Conservation (phyloP, 2,113 vertebrate species). For the Grammomys dolichurus region DNA sequence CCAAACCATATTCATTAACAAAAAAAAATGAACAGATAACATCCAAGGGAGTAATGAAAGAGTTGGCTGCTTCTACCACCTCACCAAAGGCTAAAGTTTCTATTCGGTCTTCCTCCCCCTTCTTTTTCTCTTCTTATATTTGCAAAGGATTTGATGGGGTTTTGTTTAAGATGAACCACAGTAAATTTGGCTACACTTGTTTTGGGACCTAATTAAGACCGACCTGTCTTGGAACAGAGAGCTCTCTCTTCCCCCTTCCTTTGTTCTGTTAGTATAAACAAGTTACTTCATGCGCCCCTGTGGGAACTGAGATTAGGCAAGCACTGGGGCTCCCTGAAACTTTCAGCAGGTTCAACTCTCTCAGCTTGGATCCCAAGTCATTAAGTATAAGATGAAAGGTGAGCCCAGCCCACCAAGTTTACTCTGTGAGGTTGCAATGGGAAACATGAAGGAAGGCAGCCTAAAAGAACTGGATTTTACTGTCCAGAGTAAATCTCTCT, state of each 20-base stretch:
- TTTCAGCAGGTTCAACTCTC: conserved; percentile 76
- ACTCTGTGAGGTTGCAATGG: background rate
- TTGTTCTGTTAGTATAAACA: conserved; percentile 81
- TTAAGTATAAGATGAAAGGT: conserved; percentile 76
- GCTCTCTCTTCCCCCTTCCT: conserved; percentile 60
- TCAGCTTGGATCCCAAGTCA: conserved; percentile 66
- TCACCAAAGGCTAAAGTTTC: background rate
- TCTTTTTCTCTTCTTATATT: background rate
- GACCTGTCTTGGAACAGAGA: conserved; percentile 61
- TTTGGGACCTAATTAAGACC: conserved; percentile 73
- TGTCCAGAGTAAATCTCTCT: background rate
- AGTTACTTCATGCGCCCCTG: conserved; percentile 80
- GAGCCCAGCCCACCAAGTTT: conserved; percentile 57
- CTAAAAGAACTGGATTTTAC: background rate
- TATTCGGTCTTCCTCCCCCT: background rate
- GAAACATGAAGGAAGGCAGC: background rate
- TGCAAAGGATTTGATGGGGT: background rate
- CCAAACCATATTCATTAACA: background rate
- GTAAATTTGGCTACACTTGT: conserved; percentile 74
- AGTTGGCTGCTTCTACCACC: background rate
- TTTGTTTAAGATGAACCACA: conserved; percentile 56
- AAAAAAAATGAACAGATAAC: background rate
- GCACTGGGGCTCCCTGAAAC: conserved; percentile 75
- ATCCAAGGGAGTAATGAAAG: background rate
- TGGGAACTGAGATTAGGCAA: conserved; percentile 80